Base-by-base conservation (phyloP, 2,888 invertebrate genomes). In the Epinotia brunnichana region DNA sequence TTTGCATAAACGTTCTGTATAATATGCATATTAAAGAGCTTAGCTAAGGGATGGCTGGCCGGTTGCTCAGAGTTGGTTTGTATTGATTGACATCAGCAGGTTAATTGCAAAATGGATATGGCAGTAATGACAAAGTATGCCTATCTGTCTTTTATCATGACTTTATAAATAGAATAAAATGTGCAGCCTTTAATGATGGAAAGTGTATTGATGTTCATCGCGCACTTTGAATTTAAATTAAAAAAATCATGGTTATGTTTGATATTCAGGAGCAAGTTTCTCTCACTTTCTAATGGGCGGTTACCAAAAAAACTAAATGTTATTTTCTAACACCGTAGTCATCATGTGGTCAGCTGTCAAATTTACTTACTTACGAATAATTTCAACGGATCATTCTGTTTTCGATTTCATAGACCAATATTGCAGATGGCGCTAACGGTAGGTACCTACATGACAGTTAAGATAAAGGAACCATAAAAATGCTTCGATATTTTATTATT, bases 1-100 rank as follows among this genome's bases (percentile, higher is more conserved):
- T 89, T 89, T 84, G 83, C 89, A 89, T 89, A 89, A 89, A 84
- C 82, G 82, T 78, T 81, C 80, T 77, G 83, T 87, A 85, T 83
- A 80, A 83, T 82, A 79, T 80, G 81, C 77, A 80, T 83, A 85
- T 86, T 83, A 80, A 84, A 85, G 76, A 77, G 77, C 41, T 74
- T 77, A 67, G 64, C 44, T 21, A 57, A 29, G 57, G 24, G 57
- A 67, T 57, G 39, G 29, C 35, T 48, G 66, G 39, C 39, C 54
- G 53, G 53, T 1, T 62, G 24, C 48, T 62, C 7, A 53, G 19
- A 53, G 66, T 44, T 44, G n/a, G 17, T 24, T 35, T 17, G 35
- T 53, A 63, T 54, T 15, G 35, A 54, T 54, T 41, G 17, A 44
- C 3, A 44, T 21, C 44, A 19, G 44, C 4, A 17, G 5, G 21